Evolutionary conservation across 23 tunicate genomes (phyloP), one percentile per base, ranked within the genome.

Genomic region (Ascidia mentula): DNA sequence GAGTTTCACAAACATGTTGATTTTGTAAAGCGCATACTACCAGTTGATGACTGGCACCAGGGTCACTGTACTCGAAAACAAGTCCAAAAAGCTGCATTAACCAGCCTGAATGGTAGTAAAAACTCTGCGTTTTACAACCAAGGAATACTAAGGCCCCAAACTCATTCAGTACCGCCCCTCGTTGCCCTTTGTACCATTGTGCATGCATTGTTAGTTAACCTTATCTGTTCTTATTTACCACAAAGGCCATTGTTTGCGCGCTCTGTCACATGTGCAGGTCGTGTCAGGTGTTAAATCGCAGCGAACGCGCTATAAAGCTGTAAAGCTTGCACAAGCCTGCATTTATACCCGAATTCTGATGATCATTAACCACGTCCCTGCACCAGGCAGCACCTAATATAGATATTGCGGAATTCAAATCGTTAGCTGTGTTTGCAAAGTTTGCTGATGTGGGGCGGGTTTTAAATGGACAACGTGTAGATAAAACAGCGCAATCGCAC

Each of bases 171-270:
- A 28, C 65, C 65, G 24, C 28, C 1, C 28, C 65, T 26, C 65
- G 24, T 53, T 28, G 65, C 65, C 65, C 65, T 53, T 53, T 53
- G 65, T 53, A 53, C 65, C 65, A 53, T 53, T 53, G 65, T 53
- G 28, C 28, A 53, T 53, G 65, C 65, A 53, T 53, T 53, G 65
- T 53, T 53, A 53, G 65, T 28, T 53, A 26, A 53, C 65, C 65
- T 53, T 53, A 53, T 53, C 65, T 5, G 65, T 28, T 53, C 65
- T 9, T 53, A 9, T 26, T 53, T 53, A 28, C 13, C 13, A 53
- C 65, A 53, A 53, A 20, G 65, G 65, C 65, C 65, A 53, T 53
- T 53, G 65, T 53, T 53, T 53, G 13, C 65, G 4, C 65, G 4
- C 65, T 3, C 65, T 53, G 65, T 53, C 24, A 53, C 65, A 53